These are phyloP conservation scores for Rachycentron canadum DNA, from an alignment of 2,797 vertebrate species.

Conservation along the genomic window DNA sequence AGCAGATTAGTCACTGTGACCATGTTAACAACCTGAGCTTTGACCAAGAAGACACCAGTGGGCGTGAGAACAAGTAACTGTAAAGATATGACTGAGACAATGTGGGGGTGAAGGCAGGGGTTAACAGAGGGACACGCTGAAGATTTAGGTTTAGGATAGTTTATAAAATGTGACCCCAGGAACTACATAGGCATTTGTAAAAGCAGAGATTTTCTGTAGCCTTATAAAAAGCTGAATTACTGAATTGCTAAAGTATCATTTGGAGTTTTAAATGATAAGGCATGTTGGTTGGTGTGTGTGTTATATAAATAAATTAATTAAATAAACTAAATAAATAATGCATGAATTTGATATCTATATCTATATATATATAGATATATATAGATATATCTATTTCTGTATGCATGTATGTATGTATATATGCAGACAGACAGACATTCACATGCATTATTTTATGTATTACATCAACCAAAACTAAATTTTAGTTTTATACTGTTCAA, in stretches of 20 bases:
- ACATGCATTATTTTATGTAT: no score
- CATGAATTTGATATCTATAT: no score
- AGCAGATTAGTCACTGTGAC: slow-evolving; percentile 20
- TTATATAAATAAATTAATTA: no score
- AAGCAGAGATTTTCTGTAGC: background rate
- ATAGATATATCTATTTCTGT: no score
- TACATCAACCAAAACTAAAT: no score
- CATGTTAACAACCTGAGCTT: background rate
- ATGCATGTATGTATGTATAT: no score
- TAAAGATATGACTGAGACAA: background rate
- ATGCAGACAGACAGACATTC: no score
- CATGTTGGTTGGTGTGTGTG: no score
- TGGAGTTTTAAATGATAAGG: no score
- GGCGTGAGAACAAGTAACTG: background rate
- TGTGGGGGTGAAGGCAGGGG: background rate
- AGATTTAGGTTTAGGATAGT: background rate
- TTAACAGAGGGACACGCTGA: background rate
- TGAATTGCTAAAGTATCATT: background rate
- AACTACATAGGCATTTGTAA: background rate
- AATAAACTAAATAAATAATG: no score
- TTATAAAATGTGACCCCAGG: background rate
- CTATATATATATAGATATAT: no score
- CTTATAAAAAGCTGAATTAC: background rate
- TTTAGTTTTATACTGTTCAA: background rate
- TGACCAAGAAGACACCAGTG: background rate